phyloP scores from a whole-genome alignment of 2,113 vertebrate genomes.

The Fukomys damarensis region DNA sequence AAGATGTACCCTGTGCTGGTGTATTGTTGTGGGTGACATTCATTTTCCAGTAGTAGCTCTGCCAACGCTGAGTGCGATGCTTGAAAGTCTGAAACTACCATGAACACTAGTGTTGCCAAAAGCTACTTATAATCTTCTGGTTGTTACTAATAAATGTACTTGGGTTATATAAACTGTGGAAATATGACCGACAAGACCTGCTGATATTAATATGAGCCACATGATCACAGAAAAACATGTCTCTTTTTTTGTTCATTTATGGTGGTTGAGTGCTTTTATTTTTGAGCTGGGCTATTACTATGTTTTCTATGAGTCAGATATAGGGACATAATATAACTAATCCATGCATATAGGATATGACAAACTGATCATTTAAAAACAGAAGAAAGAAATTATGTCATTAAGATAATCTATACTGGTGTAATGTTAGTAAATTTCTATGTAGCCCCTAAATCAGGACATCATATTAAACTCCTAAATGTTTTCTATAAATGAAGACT shows the following conservation, averaged over 20 bases:
- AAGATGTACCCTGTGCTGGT: background rate
- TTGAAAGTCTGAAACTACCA: background rate
- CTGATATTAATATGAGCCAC: background rate
- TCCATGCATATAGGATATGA: background rate
- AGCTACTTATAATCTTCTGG: background rate
- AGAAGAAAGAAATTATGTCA: background rate
- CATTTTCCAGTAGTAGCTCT: background rate
- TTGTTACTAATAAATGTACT: background rate
- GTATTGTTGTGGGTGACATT: background rate
- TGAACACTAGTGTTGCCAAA: background rate
- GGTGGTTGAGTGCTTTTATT: background rate
- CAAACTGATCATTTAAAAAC: background rate
- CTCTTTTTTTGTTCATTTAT: background rate
- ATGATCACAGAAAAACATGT: background rate
- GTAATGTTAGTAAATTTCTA: background rate
- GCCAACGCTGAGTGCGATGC: background rate
- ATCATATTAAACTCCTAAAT: background rate
- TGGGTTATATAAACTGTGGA: conserved; percentile 6
- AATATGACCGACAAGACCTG: background rate
- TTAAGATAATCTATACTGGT: background rate
- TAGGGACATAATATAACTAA: background rate
- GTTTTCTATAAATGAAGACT: background rate
- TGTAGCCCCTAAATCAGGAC: background rate
- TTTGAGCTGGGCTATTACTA: background rate
- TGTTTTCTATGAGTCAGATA: background rate